Conservation (phyloP, 2,888 invertebrate species). For the Sturmia bella region DNA sequence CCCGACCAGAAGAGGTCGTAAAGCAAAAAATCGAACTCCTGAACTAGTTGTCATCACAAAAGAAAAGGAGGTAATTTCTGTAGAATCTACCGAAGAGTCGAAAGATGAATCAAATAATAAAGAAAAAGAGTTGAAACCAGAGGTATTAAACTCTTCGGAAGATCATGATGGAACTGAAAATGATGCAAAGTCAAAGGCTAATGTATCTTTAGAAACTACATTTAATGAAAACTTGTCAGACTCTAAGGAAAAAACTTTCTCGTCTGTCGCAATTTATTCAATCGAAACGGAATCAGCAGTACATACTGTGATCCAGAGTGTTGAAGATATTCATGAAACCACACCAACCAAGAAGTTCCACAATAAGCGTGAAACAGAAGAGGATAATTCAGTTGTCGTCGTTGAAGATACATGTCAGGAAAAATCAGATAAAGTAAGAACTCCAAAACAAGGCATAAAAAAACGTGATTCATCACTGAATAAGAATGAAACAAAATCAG, state of each 20-base stretch:
- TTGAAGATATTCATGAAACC: constrained; percentile 1
- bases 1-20: constrained; percentile 41
- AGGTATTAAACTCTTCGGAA: not conserved
- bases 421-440: constrained; percentile 28
- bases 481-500: constrained; percentile 53
- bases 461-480: constrained; percentile 47
- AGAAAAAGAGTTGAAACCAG: not conserved
- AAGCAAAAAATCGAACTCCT: constrained; percentile 47
- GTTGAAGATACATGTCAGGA: not conserved
- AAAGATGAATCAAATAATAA: not conserved
- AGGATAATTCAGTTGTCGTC: not conserved
- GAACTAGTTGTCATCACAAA: constrained; percentile 2
- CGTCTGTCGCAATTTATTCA: not conserved
- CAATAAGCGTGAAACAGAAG: constrained; percentile 22
- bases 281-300: not conserved
- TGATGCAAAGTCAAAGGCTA: not conserved
- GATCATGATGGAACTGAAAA: not conserved
- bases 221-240: not conserved
- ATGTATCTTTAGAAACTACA: not conserved
- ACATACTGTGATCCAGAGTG: not conserved
- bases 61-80: constrained; percentile 7
- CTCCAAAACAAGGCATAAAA: constrained; percentile 42
- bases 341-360: constrained; percentile 14
- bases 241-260: not conserved
- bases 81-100: not conserved